Evolutionary conservation across 2,888 invertebrate genomes (phyloP), one percentile per base, ranked within the genome.

Genomic region (Cephus pulcher): DNA sequence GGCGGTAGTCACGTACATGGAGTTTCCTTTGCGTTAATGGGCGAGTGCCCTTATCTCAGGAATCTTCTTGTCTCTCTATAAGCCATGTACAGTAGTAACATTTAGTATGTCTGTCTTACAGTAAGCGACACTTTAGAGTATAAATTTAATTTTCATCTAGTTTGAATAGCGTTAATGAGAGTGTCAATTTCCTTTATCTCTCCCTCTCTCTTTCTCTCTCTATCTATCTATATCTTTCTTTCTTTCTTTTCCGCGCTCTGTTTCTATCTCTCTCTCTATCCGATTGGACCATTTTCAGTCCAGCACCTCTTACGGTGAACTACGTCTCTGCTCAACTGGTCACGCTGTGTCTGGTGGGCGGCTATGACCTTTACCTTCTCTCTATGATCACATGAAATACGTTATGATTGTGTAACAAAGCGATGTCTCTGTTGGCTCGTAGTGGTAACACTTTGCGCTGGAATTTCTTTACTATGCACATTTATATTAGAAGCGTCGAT

Each of bases 401-500:
- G 71, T 34, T 32, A 3, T 23, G 12, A 2, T 32, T 34, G 33
- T 32, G 71, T 33, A 70, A 33, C 30, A 70, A 30, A 30, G 70
- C 12, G 30, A 70, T 30, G 1, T 33, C 23, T 81, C 34, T 87
- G 79, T 83, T 86, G 84, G 84, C 84, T 87, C 86, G 81, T 86
- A 88, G 87, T 88, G 86, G 85, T 88, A 84, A 86, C 87, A 83
- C 86, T 83, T 87, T 84, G 71, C 34, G 34, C 87, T 85, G 84
- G 85, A 87, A 84, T 89, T 87, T 88, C 88, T 87, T 88, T 89
- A 86, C 86, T 89, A 84, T 87, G 87, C 89, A 88, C 89, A 85
- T 82, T 88, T 32, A 12, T 15, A 15, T 84, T 88, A 87, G 84
- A 85, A 88, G 84, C 86, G 85, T 80, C 86, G 85, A 83, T 86